These are phyloP conservation scores for Anthrax anthrax DNA, from an alignment of 2,888 invertebrate species.

Conservation along the genomic window DNA sequence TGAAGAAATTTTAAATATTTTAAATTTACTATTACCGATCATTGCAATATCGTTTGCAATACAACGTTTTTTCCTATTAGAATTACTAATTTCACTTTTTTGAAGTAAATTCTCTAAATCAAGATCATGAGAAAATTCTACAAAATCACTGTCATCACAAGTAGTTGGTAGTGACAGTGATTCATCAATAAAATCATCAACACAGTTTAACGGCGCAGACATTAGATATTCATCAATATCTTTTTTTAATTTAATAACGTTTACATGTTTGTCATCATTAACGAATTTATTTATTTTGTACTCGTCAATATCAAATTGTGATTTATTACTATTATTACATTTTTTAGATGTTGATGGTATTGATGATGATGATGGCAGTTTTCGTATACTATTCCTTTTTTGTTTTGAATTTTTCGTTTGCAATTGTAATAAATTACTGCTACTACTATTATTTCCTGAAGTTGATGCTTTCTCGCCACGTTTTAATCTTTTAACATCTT, in stretches of 20 bases:
- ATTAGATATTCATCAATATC: conserved; percentile 31
- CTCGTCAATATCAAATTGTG: neutral
- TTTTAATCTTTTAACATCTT: conserved; percentile 30
- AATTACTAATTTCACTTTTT: neutral
- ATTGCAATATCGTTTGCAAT: neutral
- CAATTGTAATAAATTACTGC: neutral
- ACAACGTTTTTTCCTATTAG: neutral
- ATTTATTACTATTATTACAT: too few species aligned
- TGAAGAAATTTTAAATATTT: conserved; percentile 7
- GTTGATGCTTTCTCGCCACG: conserved; percentile 17
- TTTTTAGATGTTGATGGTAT: neutral
- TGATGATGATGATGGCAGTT: neutral
- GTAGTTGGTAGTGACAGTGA: neutral
- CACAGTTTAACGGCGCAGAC: conserved; percentile 5
- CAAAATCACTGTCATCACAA: conserved; percentile 12
- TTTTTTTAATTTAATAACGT: conserved; percentile 18
- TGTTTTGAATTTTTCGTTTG: neutral
- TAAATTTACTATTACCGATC: neutral
- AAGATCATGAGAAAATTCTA: conserved; percentile 25
- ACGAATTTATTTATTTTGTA: conserved; percentile 21
- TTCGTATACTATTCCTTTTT: neutral
- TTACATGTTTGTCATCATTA: conserved; percentile 17
- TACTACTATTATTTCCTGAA: neutral
- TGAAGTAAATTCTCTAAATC: conserved; percentile 23
- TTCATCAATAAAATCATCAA: neutral